Percentiles rank a stretch among this genome's conserved stretches.
These are phyloP conservation scores for Trichosurus vulpecula DNA, from an alignment of 2,797 vertebrate genomes.

Conservation along the genomic window DNA sequence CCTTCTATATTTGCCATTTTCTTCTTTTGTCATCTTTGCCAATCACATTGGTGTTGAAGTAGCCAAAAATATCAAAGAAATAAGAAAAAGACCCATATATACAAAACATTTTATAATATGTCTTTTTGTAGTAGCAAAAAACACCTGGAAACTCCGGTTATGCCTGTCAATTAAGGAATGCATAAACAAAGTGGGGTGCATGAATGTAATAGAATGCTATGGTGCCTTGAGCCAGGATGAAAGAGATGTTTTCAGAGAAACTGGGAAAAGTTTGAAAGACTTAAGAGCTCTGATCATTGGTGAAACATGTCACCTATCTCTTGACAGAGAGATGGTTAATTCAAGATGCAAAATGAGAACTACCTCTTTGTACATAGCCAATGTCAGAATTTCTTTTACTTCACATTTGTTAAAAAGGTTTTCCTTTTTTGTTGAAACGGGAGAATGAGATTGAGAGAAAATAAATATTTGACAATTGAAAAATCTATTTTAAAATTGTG, in stretches of 20 bases:
- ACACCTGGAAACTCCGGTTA: not conserved
- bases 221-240: not conserved
- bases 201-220: not conserved
- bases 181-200: not conserved
- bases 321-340: not conserved
- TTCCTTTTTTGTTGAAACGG: not conserved
- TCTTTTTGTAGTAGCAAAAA: not conserved
- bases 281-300: not conserved
- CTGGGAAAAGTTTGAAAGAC: not conserved
- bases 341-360: not conserved
- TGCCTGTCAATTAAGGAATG: not conserved
- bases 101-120: not conserved
- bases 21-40: not conserved
- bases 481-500: not conserved
- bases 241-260: not conserved
- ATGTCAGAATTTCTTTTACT: not conserved
- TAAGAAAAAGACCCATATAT: not conserved
- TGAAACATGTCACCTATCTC: not conserved
- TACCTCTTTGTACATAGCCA: not conserved
- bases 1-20: not conserved
- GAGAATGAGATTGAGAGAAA: not conserved
- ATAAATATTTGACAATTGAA: not conserved
- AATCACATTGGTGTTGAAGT: not conserved
- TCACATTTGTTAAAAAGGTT: not conserved
- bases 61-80: not conserved